These are phyloP conservation scores for Phalacrocorax brasilianus DNA, from an alignment of 2,113 vertebrate genomes.

Conservation along the genomic window DNA sequence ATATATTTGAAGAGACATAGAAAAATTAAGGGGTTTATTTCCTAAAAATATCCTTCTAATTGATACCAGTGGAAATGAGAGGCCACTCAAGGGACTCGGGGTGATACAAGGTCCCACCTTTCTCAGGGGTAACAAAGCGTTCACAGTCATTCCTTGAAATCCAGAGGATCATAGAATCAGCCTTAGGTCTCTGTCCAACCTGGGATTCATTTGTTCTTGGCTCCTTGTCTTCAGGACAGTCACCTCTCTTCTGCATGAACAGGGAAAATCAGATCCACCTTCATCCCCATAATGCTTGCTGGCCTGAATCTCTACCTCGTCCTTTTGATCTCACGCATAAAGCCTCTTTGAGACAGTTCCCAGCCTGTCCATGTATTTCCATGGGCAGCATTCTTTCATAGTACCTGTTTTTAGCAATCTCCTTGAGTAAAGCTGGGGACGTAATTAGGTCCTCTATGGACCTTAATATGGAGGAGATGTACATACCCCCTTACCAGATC, in stretches of 20 bases:
- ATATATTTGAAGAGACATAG: background rate
- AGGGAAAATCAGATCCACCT: background rate
- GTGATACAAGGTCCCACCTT: background rate
- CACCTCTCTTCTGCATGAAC: background rate
- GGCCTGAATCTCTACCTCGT: background rate
- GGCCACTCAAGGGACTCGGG: background rate
- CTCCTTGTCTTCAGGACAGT: background rate
- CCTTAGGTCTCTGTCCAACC: background rate
- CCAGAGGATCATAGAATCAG: background rate
- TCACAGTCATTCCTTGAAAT: slow-evolving; percentile 24
- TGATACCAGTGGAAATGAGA: background rate
- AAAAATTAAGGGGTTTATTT: background rate
- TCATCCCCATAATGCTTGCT: background rate
- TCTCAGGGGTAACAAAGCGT: background rate
- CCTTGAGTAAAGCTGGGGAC: background rate
- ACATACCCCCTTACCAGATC: background rate
- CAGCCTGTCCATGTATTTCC: background rate
- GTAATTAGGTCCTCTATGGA: background rate
- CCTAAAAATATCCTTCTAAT: background rate
- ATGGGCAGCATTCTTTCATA: background rate
- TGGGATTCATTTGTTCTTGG: slow-evolving; percentile 22
- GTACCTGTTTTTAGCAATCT: background rate
- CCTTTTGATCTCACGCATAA: background rate
- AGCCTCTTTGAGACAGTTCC: background rate
- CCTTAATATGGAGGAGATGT: background rate